Evolutionary conservation across 2,888 invertebrate genomes (phyloP), one percentile per base, ranked within the genome.

Genomic region (Lomographa bimaculata): DNA sequence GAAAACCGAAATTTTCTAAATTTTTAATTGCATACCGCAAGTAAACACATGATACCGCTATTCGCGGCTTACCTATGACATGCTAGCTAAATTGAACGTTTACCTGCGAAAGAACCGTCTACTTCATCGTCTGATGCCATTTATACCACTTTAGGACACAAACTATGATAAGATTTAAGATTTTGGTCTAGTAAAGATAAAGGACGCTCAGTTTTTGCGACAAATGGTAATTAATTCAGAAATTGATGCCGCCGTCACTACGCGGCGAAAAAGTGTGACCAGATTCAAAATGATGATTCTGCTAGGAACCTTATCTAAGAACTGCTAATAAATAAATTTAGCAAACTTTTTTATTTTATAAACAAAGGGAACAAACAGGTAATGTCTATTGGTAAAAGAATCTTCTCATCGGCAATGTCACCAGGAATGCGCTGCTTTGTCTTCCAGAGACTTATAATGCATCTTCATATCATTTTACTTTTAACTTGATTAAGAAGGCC

Each of bases 121-220:
- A 95, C 93, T 89, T 96, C 96, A 75, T 96, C 96, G 71, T 96
- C 96, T 54, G 96, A 96, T 84, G 95, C 96, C 96, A 96, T 96
- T 82, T 81, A 79, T 67, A 75, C 59, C 65, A 79, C 72, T 73
- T 72, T 79, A 72, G 67, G 71, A 68, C 72, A 81, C 81, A 79
- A 82, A 59, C 57, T 61, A 60, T 55, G 64, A 64, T 68, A 65
- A 77, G 66, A 72, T 75, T 57, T 66, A 70, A 73, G 71, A 78
- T 80, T 84, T 79, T 74, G 66, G 74, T 76, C 74, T 77, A 78
- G 76, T 79, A 83, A 85, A 79, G 78, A 80, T 82, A 85, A 81
- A 83, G 87, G 87, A 87, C 87, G 87, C 89, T 87, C 89, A 89
- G 86, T 87, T 89, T 85, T 89, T 83, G 87, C 87, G 86, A 89